Evolutionary conservation across 2,797 vertebrate genomes (phyloP).

Genomic region (Pempheris klunzingeri): DNA sequence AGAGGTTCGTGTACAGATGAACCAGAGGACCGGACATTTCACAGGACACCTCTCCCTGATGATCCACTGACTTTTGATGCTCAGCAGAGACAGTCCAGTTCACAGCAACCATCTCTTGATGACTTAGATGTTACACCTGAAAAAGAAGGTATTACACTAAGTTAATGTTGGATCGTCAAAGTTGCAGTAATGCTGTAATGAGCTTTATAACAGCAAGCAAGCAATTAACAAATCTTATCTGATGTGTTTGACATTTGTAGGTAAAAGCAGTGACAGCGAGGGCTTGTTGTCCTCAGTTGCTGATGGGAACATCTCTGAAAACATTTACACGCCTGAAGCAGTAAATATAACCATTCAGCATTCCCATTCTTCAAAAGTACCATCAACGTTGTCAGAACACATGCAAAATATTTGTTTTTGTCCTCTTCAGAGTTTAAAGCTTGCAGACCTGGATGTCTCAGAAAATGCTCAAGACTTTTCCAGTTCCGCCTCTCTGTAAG

Average conservation of each 20-base stretch:
- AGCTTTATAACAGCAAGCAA: not conserved
- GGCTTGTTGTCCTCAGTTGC: constrained; percentile 45
- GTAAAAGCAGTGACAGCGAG: constrained; percentile 52
- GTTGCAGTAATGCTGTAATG: not conserved
- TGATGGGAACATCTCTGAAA: constrained; percentile 61
- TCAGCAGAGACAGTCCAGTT: constrained; percentile 33
- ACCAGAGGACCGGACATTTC: constrained; percentile 48
- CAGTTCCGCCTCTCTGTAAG: constrained; percentile 72
- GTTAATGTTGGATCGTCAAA: not conserved
- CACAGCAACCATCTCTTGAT: constrained; percentile 23
- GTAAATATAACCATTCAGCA: constrained; percentile 43
- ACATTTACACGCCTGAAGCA: constrained; percentile 49
- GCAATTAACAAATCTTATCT: too few relatives aligned
- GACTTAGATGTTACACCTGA: constrained; percentile 57
- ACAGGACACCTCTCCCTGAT: constrained; percentile 19
- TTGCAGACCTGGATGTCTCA: constrained; percentile 74
- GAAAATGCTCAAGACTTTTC: constrained; percentile 35
- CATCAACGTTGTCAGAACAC: not conserved
- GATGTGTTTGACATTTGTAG: constrained; percentile 57
- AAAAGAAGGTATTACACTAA: constrained; percentile 65
- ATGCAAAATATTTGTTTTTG: constrained; percentile 15
- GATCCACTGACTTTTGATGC: constrained; percentile 45
- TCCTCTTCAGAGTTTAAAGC: constrained; percentile 78
- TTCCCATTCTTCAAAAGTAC: not conserved
- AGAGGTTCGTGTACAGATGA: constrained; percentile 66